Percentiles rank a stretch among this genome's conserved stretches.
Conservation (phyloP, 1,140 invertebrate species). For the Drosophila kohkoa region DNA sequence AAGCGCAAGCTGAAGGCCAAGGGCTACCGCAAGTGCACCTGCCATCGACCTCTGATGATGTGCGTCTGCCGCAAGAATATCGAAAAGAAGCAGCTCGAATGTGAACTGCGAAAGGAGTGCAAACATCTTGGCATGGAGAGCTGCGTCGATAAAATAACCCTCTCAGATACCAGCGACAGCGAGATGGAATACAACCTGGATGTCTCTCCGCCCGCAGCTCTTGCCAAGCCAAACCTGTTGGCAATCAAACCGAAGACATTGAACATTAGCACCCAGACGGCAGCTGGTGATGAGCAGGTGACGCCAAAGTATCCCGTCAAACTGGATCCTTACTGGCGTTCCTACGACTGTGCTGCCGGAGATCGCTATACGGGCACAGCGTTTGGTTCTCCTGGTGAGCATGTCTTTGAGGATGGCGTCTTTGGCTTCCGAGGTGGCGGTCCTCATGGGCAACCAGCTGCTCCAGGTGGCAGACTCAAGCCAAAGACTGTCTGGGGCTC, state of each 20-base stretch:
- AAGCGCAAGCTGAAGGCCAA: conserved; percentile 58
- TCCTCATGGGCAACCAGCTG: conserved; percentile 22
- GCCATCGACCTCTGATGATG: conserved; percentile 62
- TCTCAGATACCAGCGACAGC: conserved; percentile 75
- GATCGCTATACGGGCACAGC: conserved; percentile 57
- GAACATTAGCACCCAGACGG: conserved; percentile 67
- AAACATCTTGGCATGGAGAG: conserved; percentile 31
- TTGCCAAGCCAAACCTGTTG: neutral
- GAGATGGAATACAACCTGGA: conserved; percentile 75
- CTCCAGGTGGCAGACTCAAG: neutral
- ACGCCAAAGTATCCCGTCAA: conserved; percentile 34
- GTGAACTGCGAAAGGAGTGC: conserved; percentile 56
- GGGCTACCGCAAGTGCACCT: conserved; percentile 72
- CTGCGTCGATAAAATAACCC: conserved; percentile 53
- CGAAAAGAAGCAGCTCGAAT: conserved; percentile 60
- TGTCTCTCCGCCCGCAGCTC: conserved; percentile 59
- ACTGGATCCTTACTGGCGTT: conserved; percentile 35
- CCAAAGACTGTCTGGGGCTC: neutral
- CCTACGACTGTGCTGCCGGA: conserved; percentile 57
- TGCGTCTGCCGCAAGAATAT: conserved; percentile 63
- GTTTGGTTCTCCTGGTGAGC: conserved; percentile 38
- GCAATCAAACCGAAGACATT: conserved; percentile 16
- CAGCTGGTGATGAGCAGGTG: neutral
- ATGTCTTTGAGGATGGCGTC: conserved; percentile 58
- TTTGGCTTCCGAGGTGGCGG: conserved; percentile 51